phyloP scores from a whole-genome alignment of 2,888 invertebrate species.

The Aleiodes alternator region DNA sequence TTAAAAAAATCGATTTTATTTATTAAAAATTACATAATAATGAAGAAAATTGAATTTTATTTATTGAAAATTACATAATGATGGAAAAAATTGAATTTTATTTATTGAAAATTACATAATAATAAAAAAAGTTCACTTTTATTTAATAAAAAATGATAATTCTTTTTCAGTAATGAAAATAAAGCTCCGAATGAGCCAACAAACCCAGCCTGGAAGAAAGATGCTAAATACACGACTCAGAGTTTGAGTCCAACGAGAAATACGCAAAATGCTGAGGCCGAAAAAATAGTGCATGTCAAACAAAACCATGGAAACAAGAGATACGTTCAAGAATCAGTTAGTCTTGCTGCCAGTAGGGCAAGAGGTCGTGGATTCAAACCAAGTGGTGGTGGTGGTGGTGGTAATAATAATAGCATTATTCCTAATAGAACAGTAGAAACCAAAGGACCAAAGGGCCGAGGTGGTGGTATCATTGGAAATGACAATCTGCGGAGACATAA shows the following conservation, averaged over 20 bases:
- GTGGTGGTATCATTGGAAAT: constrained; percentile 60
- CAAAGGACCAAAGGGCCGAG: constrained; percentile 68
- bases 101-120: too few species aligned
- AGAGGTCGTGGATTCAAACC: constrained; percentile 72
- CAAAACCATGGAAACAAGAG: constrained; percentile 66
- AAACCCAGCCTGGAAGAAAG: constrained; percentile 70
- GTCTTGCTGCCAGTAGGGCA: constrained; percentile 64
- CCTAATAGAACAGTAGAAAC: constrained; percentile 66
- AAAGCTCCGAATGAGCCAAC: constrained; percentile 68
- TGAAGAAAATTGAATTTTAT: too few species aligned
- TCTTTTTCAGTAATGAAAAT: constrained; percentile 67
- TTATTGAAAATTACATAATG: too few species aligned
- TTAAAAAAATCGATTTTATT: too few species aligned
- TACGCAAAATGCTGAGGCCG: constrained; percentile 59
- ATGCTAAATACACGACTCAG: constrained; percentile 61
- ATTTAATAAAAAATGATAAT: too few species aligned
- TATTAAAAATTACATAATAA: too few species aligned
- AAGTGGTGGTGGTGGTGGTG: constrained; percentile 65
- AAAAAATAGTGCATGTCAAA: constrained; percentile 52
- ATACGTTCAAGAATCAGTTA: constrained; percentile 68
- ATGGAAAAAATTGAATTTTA: too few species aligned
- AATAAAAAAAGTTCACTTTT: too few species aligned
- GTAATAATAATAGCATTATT: constrained; percentile 70
- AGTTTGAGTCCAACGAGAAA: constrained; percentile 67
- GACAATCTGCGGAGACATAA: constrained; percentile 66